Base-by-base conservation (phyloP, 2,113 vertebrate genomes). In the Nibea coibor region DNA sequence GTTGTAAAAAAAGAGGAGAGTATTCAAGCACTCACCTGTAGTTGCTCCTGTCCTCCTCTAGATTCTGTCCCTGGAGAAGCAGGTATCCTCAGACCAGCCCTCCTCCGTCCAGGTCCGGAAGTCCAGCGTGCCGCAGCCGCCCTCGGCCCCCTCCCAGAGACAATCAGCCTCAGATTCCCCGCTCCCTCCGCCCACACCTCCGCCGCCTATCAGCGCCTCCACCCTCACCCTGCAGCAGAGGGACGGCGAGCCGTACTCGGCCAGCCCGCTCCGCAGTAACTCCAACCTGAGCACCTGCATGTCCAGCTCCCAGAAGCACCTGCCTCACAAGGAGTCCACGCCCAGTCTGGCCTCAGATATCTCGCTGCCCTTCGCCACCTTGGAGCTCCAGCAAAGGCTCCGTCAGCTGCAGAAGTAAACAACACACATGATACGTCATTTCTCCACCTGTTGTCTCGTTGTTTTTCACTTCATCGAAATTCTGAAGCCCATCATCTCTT, bases 311-410 rank as follows among this genome's bases (percentile, higher is more conserved):
- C 97, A 97, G 50, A 96, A 96, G 71, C 96, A 96, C 82, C 85
- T 96, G 11, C 91, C 96, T 0, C 91, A 95, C 74, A 97, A 96
- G 82, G 96, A 99, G 84, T 97, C 98, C 76, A 99, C 96, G 0
- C 96, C 96, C 56, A 99, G 98, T 91, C 97, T 99, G 56, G 97
- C 97, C 77, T 99, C 98, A 0, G 98, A 99, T 61, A 90, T 97
- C 53, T 99, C 98, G 0, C 92, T 97, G 87, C 97, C 97, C 22
- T 96, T 96, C 0, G 96, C 97, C 89, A 96, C 96, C 0, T 89
- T 97, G 94, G 98, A 99, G 89, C 96, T 99, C 2, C 97, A 97
- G 72, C 96, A 98, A 42, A 90, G 97, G 48, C 95, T 99, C 0
- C 93, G 95, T 0, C 97, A 97, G 87, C 96, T 99, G 16, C 97